Evolutionary conservation across 2,797 vertebrate species (phyloP).

Genomic region (Pogoniulus pusillus): DNA sequence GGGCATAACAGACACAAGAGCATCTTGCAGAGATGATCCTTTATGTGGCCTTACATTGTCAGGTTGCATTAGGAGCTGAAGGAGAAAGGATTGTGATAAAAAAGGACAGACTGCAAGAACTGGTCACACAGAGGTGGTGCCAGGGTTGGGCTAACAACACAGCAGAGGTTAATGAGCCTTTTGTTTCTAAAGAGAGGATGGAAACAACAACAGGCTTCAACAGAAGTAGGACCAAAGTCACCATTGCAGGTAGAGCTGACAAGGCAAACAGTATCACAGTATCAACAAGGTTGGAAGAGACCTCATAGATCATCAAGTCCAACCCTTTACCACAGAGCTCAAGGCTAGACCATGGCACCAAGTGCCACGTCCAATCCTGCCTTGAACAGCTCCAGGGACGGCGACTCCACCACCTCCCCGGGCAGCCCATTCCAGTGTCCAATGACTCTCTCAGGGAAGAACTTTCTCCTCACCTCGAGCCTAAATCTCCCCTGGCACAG

Average conservation of each 20-base stretch:
- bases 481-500: no score
- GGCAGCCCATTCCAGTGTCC: no score
- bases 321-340: no score
- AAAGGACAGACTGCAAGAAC: neutral
- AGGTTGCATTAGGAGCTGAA: neutral
- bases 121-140: neutral
- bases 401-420: no score
- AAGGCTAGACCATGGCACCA: no score
- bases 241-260: neutral
- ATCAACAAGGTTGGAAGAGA: no score
- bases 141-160: neutral
- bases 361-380: no score
- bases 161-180: neutral
- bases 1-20: neutral
- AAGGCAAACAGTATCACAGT: neutral
- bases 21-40: neutral
- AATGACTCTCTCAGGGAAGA: no score
- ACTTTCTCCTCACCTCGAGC: no score
- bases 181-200: neutral
- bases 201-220: neutral
- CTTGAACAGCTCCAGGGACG: no score
- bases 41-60: accelerated
- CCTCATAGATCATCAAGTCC: no score
- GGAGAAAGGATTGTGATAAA: neutral
- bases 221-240: neutral